A percentile compares a stretch with the other conserved stretches of the same genome.
These are phyloP conservation scores for Tachycineta bicolor DNA, from an alignment of 2,113 vertebrate species.

Conservation along the genomic window DNA sequence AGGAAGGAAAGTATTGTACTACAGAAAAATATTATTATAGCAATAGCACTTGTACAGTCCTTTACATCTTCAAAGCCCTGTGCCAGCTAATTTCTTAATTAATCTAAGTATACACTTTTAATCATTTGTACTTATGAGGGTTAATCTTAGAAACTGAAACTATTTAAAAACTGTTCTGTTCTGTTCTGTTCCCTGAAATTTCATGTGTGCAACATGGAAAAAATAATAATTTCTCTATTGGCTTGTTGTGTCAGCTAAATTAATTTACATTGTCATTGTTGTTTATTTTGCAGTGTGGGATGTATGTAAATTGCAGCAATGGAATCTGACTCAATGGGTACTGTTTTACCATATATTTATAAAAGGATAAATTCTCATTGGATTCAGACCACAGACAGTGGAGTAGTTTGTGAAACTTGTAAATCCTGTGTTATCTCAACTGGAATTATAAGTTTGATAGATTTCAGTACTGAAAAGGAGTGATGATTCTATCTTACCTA, in stretches of 20 bases:
- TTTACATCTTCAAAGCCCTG: background rate
- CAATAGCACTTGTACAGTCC: background rate
- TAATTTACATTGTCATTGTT: background rate
- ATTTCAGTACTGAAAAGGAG: background rate
- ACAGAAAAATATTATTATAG: conserved; percentile 22
- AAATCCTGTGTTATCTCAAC: background rate
- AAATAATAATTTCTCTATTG: background rate
- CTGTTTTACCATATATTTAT: background rate
- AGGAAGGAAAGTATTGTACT: background rate
- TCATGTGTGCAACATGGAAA: background rate
- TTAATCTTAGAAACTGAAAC: conserved; percentile 4
- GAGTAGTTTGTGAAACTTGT: background rate
- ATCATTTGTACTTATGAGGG: background rate
- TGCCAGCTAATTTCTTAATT: conserved; percentile 26
- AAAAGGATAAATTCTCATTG: background rate
- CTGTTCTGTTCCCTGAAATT: background rate
- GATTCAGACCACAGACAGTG: background rate
- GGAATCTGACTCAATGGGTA: background rate
- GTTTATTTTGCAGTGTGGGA: background rate
- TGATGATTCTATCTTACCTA: background rate
- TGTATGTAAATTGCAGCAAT: background rate
- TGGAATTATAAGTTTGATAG: background rate
- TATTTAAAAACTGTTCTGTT: background rate
- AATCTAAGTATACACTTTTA: background rate
- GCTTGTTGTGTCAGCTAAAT: background rate